Conservation (phyloP, 2,888 invertebrate genomes). For the Metellina segmentata region DNA sequence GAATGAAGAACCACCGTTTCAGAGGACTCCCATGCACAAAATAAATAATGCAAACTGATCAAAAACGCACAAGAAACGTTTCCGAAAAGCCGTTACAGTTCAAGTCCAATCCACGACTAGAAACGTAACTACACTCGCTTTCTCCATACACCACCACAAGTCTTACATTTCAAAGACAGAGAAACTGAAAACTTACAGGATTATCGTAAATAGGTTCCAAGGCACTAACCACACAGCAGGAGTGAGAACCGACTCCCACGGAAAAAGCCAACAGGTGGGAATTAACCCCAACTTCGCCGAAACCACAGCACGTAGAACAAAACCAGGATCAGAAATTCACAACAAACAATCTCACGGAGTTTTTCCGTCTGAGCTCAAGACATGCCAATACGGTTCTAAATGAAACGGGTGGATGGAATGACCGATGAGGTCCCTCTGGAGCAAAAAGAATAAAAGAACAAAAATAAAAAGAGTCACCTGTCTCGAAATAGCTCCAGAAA, state of each 20-base stretch:
- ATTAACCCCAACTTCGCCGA: neutral
- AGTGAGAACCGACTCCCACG: neutral
- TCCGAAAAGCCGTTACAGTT: too few relatives aligned
- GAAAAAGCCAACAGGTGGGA: neutral
- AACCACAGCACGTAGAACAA: constrained; percentile 54
- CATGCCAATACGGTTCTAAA: constrained; percentile 27
- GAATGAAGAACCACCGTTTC: too few relatives aligned
- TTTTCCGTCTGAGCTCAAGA: constrained; percentile 6
- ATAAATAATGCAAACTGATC: too few relatives aligned
- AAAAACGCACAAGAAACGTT: too few relatives aligned
- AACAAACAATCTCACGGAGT: neutral
- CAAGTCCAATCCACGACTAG: too few relatives aligned
- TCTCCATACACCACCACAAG: too few relatives aligned
- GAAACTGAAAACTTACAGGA: neutral
- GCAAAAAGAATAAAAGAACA: constrained; percentile 3
- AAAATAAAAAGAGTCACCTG: neutral
- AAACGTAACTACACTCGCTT: too few relatives aligned
- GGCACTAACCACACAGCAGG: neutral
- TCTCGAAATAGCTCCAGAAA: constrained; percentile 39
- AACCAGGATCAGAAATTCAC: constrained; percentile 40
- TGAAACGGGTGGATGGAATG: constrained; percentile 25
- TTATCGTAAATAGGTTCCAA: neutral
- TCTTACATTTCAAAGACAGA: neutral
- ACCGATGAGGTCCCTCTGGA: constrained; percentile 26
- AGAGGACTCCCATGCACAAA: too few relatives aligned